Base-by-base conservation (phyloP, 2,797 vertebrate species). In the Melanogrammus aeglefinus region DNA sequence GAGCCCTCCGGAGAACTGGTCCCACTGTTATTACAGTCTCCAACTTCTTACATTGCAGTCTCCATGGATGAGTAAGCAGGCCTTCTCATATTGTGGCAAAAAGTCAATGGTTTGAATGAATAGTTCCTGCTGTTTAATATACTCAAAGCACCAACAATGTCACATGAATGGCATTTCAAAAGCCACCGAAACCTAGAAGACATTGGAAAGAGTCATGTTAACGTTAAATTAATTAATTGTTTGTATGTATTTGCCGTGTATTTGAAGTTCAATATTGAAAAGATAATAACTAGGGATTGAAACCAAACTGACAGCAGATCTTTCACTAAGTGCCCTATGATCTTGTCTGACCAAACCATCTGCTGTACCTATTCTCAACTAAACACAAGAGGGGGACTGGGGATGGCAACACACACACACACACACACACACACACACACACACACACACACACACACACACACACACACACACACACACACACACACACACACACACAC, bases 301-400 rank as follows among this genome's bases (percentile, higher is more conserved):
- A 63, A 63, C 9, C 24, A 27, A 27, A 69, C n/a, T n/a, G 16
- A 29, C 18, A 24, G 16, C 39, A 31, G 18, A 47, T 31, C 69
- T 78, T 77, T 75, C 18, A 1, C 83, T 18, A 80, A 85, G 86
- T 73, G 84, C n/a, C 76, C 78, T 72, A 76, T 80, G 73, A 83
- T 81, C 72, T 84, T 74, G 76, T 78, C 84, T 92, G 90, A 91
- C 89, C 71, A 85, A 87, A 91, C 89, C 88, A 91, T 88, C 91
- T 94, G 93, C 73, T 63, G 1, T 75, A 82, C 77, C 82, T 79
- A 63, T 44, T 86, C 74, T 88, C 79, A 86, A 79, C 27, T 35
- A 14, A 21, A 35, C 33, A 72, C 77, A 77, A 36, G 63, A 57
- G 79, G 79, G 78, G 74, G 63, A 79, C 74, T 44, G 77, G 27